Conservation (phyloP, 2,113 vertebrate genomes). For the Dicaeum eximium region DNA sequence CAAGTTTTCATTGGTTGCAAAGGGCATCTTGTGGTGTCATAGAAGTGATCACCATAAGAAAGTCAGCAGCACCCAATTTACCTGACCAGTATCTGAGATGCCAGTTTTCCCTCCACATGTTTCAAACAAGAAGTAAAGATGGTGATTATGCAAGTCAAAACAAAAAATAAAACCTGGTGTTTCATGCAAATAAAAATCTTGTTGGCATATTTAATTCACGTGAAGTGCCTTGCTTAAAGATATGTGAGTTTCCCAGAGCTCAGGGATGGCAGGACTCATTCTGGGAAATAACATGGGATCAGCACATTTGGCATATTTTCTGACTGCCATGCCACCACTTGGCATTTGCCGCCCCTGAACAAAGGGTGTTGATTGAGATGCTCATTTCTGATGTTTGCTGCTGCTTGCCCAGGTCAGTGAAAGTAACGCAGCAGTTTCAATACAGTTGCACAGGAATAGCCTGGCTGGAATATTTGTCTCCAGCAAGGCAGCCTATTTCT, state of each 20-base stretch:
- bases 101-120: background rate
- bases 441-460: background rate
- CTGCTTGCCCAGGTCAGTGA: background rate
- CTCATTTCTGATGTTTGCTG: fast-evolving
- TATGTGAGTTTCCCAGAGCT: background rate
- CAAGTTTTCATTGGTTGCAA: background rate
- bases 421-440: background rate
- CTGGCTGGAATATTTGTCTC: background rate
- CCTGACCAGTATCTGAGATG: background rate
- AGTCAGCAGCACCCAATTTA: background rate
- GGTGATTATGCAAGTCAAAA: background rate
- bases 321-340: background rate
- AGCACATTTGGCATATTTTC: background rate
- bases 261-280: background rate
- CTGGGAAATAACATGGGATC: background rate
- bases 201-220: background rate
- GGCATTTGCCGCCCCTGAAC: background rate
- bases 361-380: background rate
- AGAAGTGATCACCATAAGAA: background rate
- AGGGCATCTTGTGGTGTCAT: background rate
- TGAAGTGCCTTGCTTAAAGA: background rate
- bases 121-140: background rate
- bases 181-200: background rate
- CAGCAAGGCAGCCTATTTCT: background rate
- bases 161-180: background rate